Evolutionary conservation across 1,140 invertebrate genomes (phyloP).

Genomic region (Asobara japonica): DNA sequence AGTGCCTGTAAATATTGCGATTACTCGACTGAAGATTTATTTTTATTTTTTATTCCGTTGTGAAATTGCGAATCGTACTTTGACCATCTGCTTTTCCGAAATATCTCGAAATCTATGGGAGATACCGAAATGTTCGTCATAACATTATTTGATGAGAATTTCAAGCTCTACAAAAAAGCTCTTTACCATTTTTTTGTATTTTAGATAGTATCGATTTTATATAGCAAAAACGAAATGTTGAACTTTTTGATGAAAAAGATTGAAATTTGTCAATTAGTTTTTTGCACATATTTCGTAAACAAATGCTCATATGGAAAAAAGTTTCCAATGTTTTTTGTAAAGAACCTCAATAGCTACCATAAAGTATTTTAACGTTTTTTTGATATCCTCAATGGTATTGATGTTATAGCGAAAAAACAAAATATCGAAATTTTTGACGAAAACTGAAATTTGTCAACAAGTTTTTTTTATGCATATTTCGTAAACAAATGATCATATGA

Average conservation of each 20-base stretch:
- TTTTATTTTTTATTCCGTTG: neutral
- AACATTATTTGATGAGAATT: too few species aligned
- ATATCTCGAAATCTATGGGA: neutral
- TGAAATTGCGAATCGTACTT: too few species aligned
- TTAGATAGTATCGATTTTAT: too few species aligned
- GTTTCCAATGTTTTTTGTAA: neutral
- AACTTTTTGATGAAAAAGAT: neutral
- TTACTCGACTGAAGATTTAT: conserved; percentile 2
- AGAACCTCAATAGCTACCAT: too few species aligned
- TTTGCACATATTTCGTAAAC: too few species aligned
- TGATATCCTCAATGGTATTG: too few species aligned
- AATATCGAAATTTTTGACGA: neutral
- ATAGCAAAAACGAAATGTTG: neutral
- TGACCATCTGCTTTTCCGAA: too few species aligned
- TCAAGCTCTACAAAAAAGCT: too few species aligned
- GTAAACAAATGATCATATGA: too few species aligned
- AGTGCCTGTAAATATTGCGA: conserved; percentile 1
- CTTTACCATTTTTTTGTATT: too few species aligned
- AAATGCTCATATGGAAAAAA: too few species aligned
- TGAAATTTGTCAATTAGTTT: neutral
- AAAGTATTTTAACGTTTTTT: too few species aligned
- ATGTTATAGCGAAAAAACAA: neutral
- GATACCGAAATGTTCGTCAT: neutral
- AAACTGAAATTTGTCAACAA: neutral
- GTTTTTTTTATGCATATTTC: neutral